These are phyloP conservation scores for Corydoras maculifer DNA, from an alignment of 2,113 vertebrate species.

Conservation along the genomic window DNA sequence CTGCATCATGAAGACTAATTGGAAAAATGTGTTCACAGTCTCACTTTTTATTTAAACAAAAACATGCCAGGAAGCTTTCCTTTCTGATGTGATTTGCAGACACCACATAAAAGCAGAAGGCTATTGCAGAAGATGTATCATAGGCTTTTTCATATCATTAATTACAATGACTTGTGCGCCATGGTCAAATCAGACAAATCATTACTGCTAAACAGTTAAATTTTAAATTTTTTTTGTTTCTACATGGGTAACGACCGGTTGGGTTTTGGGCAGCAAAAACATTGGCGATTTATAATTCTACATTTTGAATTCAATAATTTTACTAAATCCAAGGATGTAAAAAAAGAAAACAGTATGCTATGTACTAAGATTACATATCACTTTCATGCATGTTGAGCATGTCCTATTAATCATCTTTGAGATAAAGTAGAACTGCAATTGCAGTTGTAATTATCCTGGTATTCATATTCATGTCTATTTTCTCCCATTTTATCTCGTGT, in stretches of 20 bases:
- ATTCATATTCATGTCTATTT: no score
- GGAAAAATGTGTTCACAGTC: slow-evolving; percentile 27
- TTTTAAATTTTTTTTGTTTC: neutral
- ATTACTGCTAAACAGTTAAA: neutral
- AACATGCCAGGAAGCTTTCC: slow-evolving; percentile 12
- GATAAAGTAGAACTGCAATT: no score
- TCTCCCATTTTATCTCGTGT: no score
- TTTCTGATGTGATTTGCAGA: slow-evolving; percentile 18
- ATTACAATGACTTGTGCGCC: neutral
- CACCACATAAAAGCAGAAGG: slow-evolving; percentile 14
- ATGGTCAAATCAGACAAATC: neutral
- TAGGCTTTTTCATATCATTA: neutral
- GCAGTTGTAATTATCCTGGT: no score
- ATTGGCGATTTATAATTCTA: neutral
- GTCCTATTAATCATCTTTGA: no score
- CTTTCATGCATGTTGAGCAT: no score
- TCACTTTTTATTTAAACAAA: slow-evolving; percentile 14
- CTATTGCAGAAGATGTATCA: neutral
- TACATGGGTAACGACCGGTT: neutral
- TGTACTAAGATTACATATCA: no score
- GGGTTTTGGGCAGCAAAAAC: neutral
- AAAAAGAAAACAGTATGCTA: no score
- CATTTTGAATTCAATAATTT: no score
- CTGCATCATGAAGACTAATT: slow-evolving; percentile 9
- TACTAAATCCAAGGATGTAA: no score